Evolutionary conservation across 2,797 vertebrate genomes (phyloP).

Genomic region (Melanotaenia pygmaea): DNA sequence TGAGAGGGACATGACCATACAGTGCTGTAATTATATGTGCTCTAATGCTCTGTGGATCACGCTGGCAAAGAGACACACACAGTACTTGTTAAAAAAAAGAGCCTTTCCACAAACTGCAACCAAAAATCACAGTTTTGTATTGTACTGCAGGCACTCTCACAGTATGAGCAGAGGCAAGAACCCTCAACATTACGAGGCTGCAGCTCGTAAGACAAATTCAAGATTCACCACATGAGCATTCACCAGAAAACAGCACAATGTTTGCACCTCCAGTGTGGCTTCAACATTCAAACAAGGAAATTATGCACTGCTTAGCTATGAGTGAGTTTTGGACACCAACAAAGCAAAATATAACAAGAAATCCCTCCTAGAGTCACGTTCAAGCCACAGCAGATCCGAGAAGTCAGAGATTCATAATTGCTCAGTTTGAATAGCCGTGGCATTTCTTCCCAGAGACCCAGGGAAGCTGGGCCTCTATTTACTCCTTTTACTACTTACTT

Average conservation of each 20-base stretch:
- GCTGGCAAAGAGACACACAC: slow-evolving; percentile 58
- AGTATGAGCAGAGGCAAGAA: slow-evolving; percentile 34
- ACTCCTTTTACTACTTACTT: too few species aligned
- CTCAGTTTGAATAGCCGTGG: not conserved
- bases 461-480: too few species aligned
- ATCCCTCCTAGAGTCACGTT: too few species aligned
- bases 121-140: slow-evolving; percentile 68
- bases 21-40: slow-evolving; percentile 79
- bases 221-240: not conserved
- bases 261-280: slow-evolving; percentile 3
- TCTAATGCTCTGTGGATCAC: slow-evolving; percentile 77
- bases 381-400: too few species aligned
- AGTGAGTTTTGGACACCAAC: too few species aligned
- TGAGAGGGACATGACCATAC: slow-evolving; percentile 80
- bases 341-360: not conserved
- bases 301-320: too few species aligned
- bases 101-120: slow-evolving; percentile 64
- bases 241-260: not conserved
- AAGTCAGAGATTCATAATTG: not conserved
- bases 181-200: slow-evolving; percentile 46
- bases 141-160: slow-evolving; percentile 46
- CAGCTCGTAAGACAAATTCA: slow-evolving; percentile 30
- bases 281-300: not conserved
- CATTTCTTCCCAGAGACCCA: too few species aligned
- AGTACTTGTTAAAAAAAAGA: slow-evolving; percentile 52